A percentile compares a stretch with the other conserved stretches of the same genome.
These are phyloP conservation scores for Gymnobelideus leadbeateri DNA, from an alignment of 2,113 vertebrate genomes.

Conservation along the genomic window DNA sequence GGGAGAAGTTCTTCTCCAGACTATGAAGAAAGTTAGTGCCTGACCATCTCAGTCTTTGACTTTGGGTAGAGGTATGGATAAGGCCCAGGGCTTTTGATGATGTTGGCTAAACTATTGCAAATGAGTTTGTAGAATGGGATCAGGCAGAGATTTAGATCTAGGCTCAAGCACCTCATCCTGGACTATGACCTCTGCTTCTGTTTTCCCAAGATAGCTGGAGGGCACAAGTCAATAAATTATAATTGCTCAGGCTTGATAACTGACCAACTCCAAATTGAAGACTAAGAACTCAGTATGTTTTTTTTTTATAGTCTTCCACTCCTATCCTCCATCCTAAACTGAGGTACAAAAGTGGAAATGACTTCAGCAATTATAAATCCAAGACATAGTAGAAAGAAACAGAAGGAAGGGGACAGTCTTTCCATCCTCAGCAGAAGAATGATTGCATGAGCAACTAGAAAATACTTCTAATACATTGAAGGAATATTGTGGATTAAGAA, in stretches of 20 bases:
- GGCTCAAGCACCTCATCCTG: too few relatives aligned
- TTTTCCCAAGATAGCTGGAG: too few relatives aligned
- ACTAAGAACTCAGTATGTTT: neutral
- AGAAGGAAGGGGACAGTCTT: neutral
- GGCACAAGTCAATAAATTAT: neutral
- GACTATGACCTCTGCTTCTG: too few relatives aligned
- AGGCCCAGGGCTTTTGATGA: too few relatives aligned
- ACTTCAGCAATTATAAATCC: neutral
- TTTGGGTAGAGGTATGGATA: too few relatives aligned
- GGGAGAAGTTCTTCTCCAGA: too few relatives aligned
- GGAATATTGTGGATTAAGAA: neutral
- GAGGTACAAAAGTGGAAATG: neutral
- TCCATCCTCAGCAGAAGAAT: neutral
- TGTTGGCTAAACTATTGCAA: too few relatives aligned
- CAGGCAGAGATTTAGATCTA: too few relatives aligned
- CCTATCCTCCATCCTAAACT: too few relatives aligned
- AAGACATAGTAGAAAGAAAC: neutral
- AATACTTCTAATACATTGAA: neutral
- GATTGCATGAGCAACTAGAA: neutral
- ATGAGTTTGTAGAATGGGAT: too few relatives aligned
- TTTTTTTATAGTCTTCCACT: neutral
- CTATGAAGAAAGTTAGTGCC: too few relatives aligned
- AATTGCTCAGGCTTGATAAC: neutral
- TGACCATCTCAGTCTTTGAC: too few relatives aligned
- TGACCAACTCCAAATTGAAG: neutral